Evolutionary conservation across 2,113 vertebrate species (phyloP).

Genomic region (Paralichthys olivaceus): DNA sequence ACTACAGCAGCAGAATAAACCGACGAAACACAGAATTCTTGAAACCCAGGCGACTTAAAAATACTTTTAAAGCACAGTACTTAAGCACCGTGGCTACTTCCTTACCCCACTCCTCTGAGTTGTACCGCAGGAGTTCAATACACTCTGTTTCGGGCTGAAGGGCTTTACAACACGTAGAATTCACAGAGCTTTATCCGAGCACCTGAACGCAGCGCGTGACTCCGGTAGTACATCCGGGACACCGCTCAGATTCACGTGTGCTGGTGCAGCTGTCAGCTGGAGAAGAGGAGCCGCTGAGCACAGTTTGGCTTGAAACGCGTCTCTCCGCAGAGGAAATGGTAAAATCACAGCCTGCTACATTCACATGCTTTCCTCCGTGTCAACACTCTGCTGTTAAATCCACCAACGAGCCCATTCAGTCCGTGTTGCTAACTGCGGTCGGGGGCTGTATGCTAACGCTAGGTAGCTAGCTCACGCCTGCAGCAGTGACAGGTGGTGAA

Average conservation of each 20-base stretch:
- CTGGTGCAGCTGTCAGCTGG: conserved; percentile 58
- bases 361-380: fast-evolving
- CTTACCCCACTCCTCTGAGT: too few relatives aligned
- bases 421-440: background rate
- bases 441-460: conserved; percentile 55
- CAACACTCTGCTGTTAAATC: fast-evolving
- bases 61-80: too few relatives aligned
- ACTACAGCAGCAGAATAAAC: too few relatives aligned
- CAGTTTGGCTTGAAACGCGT: background rate
- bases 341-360: background rate
- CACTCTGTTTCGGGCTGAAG: too few relatives aligned
- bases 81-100: too few relatives aligned
- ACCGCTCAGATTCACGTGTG: conserved; percentile 56
- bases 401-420: background rate
- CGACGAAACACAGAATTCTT: too few relatives aligned
- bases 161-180: background rate
- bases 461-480: conserved; percentile 39
- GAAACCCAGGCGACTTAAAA: too few relatives aligned
- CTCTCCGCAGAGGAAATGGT: conserved; percentile 61
- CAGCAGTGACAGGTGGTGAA: conserved; percentile 68
- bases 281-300: conserved; percentile 17
- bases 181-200: conserved; percentile 8
- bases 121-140: too few relatives aligned
- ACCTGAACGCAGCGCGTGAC: conserved; percentile 35
- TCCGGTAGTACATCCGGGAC: conserved; percentile 65